Conservation (phyloP, 2,113 vertebrate species). For the Plotosus lineatus region DNA sequence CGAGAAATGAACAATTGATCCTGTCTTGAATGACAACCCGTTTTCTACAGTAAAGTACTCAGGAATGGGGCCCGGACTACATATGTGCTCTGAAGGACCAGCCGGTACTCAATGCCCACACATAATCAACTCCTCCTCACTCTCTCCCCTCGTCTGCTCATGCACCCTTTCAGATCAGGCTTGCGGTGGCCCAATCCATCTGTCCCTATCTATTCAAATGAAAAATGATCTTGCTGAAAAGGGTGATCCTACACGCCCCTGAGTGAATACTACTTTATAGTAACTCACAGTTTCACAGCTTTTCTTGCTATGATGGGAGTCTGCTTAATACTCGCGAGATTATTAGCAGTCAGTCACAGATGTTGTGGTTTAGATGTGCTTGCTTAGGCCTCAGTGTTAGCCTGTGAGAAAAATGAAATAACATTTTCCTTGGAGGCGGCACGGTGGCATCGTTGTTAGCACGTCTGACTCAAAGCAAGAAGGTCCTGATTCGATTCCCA, state of each 20-base stretch:
- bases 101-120: conserved; percentile 29
- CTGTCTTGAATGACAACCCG: conserved; percentile 45
- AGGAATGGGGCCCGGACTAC: conserved; percentile 64
- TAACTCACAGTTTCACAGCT: not conserved
- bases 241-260: conserved; percentile 23
- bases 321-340: conserved; percentile 54
- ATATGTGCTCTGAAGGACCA: conserved; percentile 58
- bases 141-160: conserved; percentile 35
- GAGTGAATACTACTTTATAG: not conserved
- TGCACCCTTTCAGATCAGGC: conserved; percentile 38
- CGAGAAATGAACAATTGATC: conserved; percentile 59
- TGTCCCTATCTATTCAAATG: conserved; percentile 51
- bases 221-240: conserved; percentile 52
- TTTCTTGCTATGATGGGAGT: not conserved
- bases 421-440: conserved; percentile 54
- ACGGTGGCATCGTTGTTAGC: no score
- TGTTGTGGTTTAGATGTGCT: conserved; percentile 63
- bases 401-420: conserved; percentile 43
- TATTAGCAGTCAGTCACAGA: conserved; percentile 59
- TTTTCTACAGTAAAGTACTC: conserved; percentile 62
- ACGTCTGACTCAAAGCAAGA: no score
- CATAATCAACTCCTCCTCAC: conserved; percentile 44
- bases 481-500: no score
- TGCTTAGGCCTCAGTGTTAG: conserved; percentile 51
- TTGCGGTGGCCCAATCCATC: conserved; percentile 37